phyloP scores from a whole-genome alignment of 2,888 invertebrate genomes.

The Drosophila suboccidentalis region DNA sequence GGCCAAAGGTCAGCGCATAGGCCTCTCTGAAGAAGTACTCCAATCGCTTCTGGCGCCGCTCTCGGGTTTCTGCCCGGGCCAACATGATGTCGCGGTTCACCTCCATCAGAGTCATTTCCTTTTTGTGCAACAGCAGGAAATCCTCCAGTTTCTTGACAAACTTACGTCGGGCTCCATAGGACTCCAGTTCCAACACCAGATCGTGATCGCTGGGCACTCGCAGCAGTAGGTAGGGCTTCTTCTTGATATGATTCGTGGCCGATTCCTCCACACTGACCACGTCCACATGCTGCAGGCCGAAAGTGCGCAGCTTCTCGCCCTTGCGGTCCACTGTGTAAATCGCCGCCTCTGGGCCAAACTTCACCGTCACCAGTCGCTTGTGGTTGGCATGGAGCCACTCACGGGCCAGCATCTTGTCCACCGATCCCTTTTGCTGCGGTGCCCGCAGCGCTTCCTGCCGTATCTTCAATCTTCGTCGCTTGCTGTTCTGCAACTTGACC shows the following conservation, averaged over 20 bases:
- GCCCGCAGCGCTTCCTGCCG: conserved; percentile 88
- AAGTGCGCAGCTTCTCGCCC: conserved; percentile 94
- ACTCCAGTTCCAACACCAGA: conserved; percentile 95
- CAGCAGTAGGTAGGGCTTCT: conserved; percentile 93
- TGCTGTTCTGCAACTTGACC: conserved; percentile 95
- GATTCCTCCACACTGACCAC: conserved; percentile 95
- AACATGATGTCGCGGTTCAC: conserved; percentile 93
- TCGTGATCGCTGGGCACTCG: conserved; percentile 96
- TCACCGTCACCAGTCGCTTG: conserved; percentile 94
- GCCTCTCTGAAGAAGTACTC: conserved; percentile 99
- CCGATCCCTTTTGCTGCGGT: conserved; percentile 88
- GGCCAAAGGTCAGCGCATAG: conserved; percentile 96
- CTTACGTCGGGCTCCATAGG: conserved; percentile 92
- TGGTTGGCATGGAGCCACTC: conserved; percentile 98
- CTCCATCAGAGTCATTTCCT: conserved; percentile 91
- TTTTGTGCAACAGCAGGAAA: conserved; percentile 93
- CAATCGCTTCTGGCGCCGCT: conserved; percentile 95
- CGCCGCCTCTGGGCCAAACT: conserved; percentile 95
- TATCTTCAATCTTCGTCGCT: conserved; percentile 92
- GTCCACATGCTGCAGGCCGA: conserved; percentile 91
- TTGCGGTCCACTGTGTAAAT: conserved; percentile 95
- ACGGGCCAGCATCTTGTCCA: conserved; percentile 96
- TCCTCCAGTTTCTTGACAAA: conserved; percentile 95
- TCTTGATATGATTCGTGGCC: conserved; percentile 90
- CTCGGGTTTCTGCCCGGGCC: conserved; percentile 96